Base-by-base conservation (phyloP, 2,113 vertebrate genomes). In the Caretta caretta region DNA sequence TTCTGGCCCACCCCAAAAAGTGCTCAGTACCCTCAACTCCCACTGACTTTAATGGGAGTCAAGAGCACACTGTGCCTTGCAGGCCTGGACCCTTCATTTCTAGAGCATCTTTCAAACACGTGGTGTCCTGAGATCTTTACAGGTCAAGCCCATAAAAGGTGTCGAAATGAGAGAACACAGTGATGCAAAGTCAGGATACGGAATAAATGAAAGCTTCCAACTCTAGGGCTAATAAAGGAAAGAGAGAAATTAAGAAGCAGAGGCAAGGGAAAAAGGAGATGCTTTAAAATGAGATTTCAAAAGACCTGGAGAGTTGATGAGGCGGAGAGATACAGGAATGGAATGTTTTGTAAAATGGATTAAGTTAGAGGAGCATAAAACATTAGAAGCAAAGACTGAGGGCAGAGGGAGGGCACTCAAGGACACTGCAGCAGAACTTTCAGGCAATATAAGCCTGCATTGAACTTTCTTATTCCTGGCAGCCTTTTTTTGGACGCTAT, bases 381-480 rank as follows among this genome's bases (percentile, higher is more conserved):
- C 85, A 46, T 87, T 79, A 62, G 35, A 97, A 90, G 93, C 49
- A 50, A 80, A 86, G 90, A 88, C 94, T 85, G 4, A 48, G 94
- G 95, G 87, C 95, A 89, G 19, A 84, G 65, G 65, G 97, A 97
- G 96, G 95, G 94, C 97, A 97, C 86, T 87, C 97, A 93, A 97
- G 97, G 97, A 98, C 97, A 96, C 95, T 85, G 96, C 95, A 95
- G 96, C 93, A 84, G 84, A 91, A 83, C 88, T 88, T 86, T 54
- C 92, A 81, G 89, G 86, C 51, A 1, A 95, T 94, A 53, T 0
- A 59, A 48, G 92, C 88, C 91, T 35, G 87, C 4, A 1, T 90
- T 96, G 96, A 97, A 97, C 96, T 97, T 80, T 96, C 76, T 96
- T 96, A 95, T 97, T 97, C 96, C 92, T 12, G 0, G 54, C 95